Conservation (phyloP, 2,888 invertebrate species). For the Bembecia ichneumoniformis region DNA sequence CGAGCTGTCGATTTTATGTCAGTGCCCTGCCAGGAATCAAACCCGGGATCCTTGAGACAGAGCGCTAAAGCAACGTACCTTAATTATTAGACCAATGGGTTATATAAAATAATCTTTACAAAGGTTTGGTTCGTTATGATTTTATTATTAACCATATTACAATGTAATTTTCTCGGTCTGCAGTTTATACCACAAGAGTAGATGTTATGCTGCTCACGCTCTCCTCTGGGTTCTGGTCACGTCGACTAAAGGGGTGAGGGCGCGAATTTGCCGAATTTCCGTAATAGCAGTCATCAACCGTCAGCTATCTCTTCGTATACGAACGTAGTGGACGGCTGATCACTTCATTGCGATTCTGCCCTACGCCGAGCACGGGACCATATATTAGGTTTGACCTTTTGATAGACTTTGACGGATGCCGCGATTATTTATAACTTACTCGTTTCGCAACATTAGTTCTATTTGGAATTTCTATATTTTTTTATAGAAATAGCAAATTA, state of each 20-base stretch:
- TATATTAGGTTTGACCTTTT: background rate
- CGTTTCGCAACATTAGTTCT: too few species aligned
- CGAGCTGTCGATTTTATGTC: too few species aligned
- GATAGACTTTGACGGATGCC: background rate
- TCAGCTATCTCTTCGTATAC: constrained; percentile 18
- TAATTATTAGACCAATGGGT: background rate
- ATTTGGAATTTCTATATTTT: too few species aligned
- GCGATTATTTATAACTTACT: too few species aligned
- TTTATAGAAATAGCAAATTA: too few species aligned
- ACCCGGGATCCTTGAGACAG: too few species aligned
- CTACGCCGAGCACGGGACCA: constrained; percentile 1
- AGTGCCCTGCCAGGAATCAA: too few species aligned
- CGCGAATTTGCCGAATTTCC: constrained; percentile 50
- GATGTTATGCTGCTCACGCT: constrained; percentile 33
- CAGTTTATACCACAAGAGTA: background rate
- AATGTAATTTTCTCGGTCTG: background rate
- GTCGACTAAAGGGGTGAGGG: constrained; percentile 50
- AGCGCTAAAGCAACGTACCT: too few species aligned
- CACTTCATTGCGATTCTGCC: constrained; percentile 36
- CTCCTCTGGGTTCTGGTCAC: constrained; percentile 39
- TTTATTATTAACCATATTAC: background rate
- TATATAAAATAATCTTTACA: background rate
- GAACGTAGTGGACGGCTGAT: constrained; percentile 21
- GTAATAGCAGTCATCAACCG: constrained; percentile 46
- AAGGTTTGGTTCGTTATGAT: background rate